Evolutionary conservation across 2,888 invertebrate genomes (phyloP), one percentile per base, ranked within the genome.

Genomic region (Drosophila robusta): DNA sequence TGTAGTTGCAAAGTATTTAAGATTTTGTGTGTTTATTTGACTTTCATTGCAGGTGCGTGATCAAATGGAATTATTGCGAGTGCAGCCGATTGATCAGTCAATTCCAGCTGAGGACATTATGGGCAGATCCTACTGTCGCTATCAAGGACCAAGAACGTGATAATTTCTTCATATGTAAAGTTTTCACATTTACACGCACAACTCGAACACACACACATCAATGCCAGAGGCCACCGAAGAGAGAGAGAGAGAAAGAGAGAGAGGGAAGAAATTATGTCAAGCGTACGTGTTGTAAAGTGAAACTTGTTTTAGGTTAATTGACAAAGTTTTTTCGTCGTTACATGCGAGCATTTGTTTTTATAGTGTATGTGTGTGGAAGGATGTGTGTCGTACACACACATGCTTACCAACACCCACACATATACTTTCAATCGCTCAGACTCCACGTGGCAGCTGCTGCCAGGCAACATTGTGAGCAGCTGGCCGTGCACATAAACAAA

Each of bases 101-200:
- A 94, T 94, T 90, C 94, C 94, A 71, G 92, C 93, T 70, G 93
- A 93, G 87, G 94, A 94, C 89, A 93, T 94, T 83, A 93, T 93
- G 90, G 94, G 94, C 71, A 92, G 93, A 82, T 93, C 94, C 79
- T 94, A 94, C 90, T 94, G 94, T 89, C 93, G 94, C 75, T 94
- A 93, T 87, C 91, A 92, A 89, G 93, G 92, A 90, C 92, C 92
- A 91, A 91, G 91, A 90, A 91, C 92, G 90, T 92, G 92, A 92
- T 92, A 86, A 86, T 81, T 89, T 84, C 74, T 87, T 75, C 65
- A 87, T 75, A 67, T 72, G 74, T 76, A 87, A 75, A 75, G 60
- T 64, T 78, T 60, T 68, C 29, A 18, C 29, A 42, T 12, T 5
- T 18, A 45, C 45, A 38, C 26, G 26, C 44, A 34, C 49, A 38